Evolutionary conservation across 2,113 vertebrate genomes (phyloP).

Genomic region (Heterocephalus glaber): DNA sequence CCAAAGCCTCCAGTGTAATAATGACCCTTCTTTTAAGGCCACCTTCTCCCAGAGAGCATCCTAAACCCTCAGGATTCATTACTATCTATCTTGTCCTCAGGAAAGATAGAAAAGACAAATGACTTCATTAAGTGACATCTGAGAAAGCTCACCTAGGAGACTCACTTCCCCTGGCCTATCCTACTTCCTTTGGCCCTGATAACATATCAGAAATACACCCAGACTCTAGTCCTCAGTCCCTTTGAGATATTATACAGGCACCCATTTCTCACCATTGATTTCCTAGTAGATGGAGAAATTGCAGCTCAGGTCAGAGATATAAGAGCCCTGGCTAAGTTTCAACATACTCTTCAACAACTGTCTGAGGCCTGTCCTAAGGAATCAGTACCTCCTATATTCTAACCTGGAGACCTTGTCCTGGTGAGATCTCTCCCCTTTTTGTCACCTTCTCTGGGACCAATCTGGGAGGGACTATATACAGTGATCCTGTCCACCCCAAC

Average conservation of each 20-base stretch:
- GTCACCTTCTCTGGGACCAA: not conserved
- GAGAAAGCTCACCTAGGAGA: not conserved
- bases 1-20: not conserved
- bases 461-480: not conserved
- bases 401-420: not conserved
- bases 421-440: not conserved
- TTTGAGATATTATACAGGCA: not conserved
- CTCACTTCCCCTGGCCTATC: not conserved
- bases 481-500: not conserved
- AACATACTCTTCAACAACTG: not conserved
- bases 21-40: not conserved
- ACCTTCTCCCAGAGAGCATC: not conserved
- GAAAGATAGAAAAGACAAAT: not conserved
- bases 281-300: not conserved
- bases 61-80: not conserved
- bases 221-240: not conserved
- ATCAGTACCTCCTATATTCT: not conserved
- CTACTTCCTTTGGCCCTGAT: not conserved
- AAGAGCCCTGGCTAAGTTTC: not conserved
- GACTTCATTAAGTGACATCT: not conserved
- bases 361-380: not conserved
- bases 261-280: not conserved
- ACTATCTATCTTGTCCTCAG: not conserved
- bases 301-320: not conserved
- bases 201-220: not conserved